Percentiles rank a stretch among this genome's conserved stretches.
Conservation (phyloP, 2,797 vertebrate species). For the Merluccius polli region DNA sequence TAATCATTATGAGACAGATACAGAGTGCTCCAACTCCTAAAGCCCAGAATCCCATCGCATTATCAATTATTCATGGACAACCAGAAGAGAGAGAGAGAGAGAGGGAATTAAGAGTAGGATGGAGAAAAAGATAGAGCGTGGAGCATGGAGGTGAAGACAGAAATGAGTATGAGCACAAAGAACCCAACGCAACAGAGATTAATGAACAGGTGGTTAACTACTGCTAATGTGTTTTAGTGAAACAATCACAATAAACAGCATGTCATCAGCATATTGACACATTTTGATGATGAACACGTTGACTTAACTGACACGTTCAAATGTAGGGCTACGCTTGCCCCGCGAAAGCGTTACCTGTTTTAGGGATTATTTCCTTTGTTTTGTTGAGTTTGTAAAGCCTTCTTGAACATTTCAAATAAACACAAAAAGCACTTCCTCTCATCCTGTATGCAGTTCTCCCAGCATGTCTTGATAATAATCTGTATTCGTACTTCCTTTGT, state of each 20-base stretch:
- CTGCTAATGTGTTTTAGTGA: neutral
- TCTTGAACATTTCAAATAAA: too few species aligned
- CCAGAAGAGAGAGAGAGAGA: slow-evolving; percentile 27
- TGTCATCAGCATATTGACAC: neutral
- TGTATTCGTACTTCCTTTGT: neutral
- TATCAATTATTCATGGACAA: slow-evolving; percentile 66
- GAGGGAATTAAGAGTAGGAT: slow-evolving; percentile 12
- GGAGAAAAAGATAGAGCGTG: neutral
- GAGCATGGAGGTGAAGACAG: neutral
- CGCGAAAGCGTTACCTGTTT: too few species aligned
- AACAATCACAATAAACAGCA: neutral
- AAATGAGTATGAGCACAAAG: neutral
- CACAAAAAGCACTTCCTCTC: neutral
- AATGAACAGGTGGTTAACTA: neutral
- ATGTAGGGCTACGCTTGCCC: too few species aligned
- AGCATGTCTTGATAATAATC: neutral
- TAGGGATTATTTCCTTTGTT: too few species aligned
- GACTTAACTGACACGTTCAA: too few species aligned
- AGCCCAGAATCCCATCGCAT: slow-evolving; percentile 53
- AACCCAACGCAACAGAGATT: neutral
- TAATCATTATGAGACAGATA: slow-evolving; percentile 62
- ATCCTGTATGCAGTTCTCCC: neutral
- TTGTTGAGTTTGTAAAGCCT: too few species aligned
- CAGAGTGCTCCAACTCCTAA: slow-evolving; percentile 55
- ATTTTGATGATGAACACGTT: neutral